Conservation (phyloP, 2,797 vertebrate species). For the Oophaga sylvatica region DNA sequence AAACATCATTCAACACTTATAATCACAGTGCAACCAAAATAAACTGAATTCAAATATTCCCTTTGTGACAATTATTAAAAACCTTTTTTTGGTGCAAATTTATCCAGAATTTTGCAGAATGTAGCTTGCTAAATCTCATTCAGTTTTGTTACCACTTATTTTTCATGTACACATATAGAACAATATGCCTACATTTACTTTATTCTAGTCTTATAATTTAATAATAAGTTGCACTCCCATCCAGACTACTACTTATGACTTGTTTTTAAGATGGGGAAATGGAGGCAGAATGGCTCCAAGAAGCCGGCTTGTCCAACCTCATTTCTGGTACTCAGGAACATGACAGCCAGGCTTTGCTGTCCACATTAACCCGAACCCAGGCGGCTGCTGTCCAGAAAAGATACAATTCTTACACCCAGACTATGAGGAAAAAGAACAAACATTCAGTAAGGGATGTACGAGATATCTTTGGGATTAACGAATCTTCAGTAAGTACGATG, state of each 20-base stretch:
- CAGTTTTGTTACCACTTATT: neutral
- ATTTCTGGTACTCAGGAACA: slow-evolving; percentile 81
- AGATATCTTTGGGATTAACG: slow-evolving; percentile 80
- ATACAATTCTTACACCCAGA: slow-evolving; percentile 91
- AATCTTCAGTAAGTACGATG: slow-evolving; percentile 75
- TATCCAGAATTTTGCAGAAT: no score
- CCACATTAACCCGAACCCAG: slow-evolving; percentile 89
- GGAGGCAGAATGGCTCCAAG: slow-evolving; percentile 91
- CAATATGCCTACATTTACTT: neutral
- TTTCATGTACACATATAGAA: neutral
- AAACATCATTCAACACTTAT: no score
- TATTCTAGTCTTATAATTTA: neutral
- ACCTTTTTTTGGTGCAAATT: no score
- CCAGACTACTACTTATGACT: neutral
- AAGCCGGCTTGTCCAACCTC: slow-evolving; percentile 86
- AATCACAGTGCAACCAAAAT: no score
- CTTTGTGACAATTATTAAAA: no score
- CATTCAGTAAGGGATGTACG: slow-evolving; percentile 85
- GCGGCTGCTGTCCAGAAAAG: slow-evolving; percentile 87
- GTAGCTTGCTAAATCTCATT: no score
- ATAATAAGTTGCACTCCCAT: neutral
- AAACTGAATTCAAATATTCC: no score
- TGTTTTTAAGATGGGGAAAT: slow-evolving; percentile 84
- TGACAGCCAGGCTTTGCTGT: slow-evolving; percentile 84
- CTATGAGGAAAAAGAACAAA: slow-evolving; percentile 85